phyloP scores from a whole-genome alignment of 2,888 invertebrate species.

The Holacanthella duospinosa region DNA sequence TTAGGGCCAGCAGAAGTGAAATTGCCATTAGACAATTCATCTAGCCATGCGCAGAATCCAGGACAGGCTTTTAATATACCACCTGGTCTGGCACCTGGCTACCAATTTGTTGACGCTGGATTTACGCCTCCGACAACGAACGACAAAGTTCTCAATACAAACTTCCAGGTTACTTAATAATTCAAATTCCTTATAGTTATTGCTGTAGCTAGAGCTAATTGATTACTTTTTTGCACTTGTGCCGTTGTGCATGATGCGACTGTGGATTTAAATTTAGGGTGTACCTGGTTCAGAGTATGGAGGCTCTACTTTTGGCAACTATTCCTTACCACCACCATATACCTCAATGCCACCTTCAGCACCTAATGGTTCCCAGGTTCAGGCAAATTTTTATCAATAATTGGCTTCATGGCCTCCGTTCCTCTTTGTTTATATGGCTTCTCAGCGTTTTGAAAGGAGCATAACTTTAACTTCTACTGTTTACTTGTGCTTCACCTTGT shows the following conservation, averaged over 20 bases:
- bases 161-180: constrained; percentile 8
- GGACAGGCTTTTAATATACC: constrained; percentile 38
- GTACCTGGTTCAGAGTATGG: constrained; percentile 6
- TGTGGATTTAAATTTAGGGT: constrained; percentile 10
- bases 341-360: constrained; percentile 16
- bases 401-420: too few relatives aligned
- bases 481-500: too few relatives aligned
- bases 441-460: too few relatives aligned
- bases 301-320: background rate
- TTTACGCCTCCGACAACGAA: constrained; percentile 5
- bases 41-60: background rate
- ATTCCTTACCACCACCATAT: constrained; percentile 21
- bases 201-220: background rate
- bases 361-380: constrained; percentile 11
- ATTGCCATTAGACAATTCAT: constrained; percentile 16
- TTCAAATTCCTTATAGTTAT: background rate
- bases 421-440: too few relatives aligned
- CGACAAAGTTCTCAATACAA: constrained; percentile 19
- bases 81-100: constrained; percentile 8
- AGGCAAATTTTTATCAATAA: too few relatives aligned
- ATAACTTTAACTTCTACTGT: too few relatives aligned
- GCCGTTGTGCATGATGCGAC: background rate
- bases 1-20: constrained; percentile 36
- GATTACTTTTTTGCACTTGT: too few relatives aligned
- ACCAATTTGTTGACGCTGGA: background rate